phyloP scores from a whole-genome alignment of 2,888 invertebrate species.

The Troglohyphantes excavatus region DNA sequence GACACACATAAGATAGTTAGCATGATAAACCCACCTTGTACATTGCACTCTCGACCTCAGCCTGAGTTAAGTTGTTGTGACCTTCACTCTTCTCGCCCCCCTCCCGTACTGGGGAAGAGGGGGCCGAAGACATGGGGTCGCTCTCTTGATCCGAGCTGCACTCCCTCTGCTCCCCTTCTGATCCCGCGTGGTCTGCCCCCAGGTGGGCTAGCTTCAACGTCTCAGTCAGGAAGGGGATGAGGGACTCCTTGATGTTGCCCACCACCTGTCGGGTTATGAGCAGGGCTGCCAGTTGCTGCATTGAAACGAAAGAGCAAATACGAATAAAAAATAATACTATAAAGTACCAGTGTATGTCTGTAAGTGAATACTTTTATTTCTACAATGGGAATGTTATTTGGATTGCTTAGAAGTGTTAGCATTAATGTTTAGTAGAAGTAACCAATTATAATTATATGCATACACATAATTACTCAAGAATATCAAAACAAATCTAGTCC shows the following conservation, averaged over 20 bases:
- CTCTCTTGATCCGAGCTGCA: slow-evolving; percentile 46
- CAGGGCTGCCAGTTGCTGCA: slow-evolving; percentile 96
- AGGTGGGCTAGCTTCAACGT: slow-evolving; percentile 75
- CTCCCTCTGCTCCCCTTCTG: slow-evolving; percentile 54
- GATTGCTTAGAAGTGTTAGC: too few species aligned
- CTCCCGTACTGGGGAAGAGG: slow-evolving; percentile 56
- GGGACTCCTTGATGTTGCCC: slow-evolving; percentile 96
- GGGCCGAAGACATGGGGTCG: slow-evolving; percentile 31
- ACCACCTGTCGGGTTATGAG: slow-evolving; percentile 98
- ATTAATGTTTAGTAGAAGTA: too few species aligned
- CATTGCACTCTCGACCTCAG: slow-evolving; percentile 92
- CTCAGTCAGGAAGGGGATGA: slow-evolving; percentile 91
- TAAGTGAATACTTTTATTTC: too few species aligned
- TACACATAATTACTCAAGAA: too few species aligned
- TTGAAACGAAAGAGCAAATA: slow-evolving; percentile 43
- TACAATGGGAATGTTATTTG: too few species aligned
- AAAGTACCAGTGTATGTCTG: too few species aligned
- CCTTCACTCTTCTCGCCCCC: slow-evolving; percentile 29
- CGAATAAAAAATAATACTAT: too few species aligned
- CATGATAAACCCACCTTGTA: slow-evolving; percentile 87
- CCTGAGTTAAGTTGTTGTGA: slow-evolving; percentile 84
- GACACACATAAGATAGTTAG: too few species aligned
- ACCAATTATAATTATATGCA: too few species aligned
- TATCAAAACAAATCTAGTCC: too few species aligned
- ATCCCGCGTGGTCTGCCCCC: slow-evolving; percentile 52